phyloP scores from a whole-genome alignment of 1,140 invertebrate species.

The Parapsyche elsis region DNA sequence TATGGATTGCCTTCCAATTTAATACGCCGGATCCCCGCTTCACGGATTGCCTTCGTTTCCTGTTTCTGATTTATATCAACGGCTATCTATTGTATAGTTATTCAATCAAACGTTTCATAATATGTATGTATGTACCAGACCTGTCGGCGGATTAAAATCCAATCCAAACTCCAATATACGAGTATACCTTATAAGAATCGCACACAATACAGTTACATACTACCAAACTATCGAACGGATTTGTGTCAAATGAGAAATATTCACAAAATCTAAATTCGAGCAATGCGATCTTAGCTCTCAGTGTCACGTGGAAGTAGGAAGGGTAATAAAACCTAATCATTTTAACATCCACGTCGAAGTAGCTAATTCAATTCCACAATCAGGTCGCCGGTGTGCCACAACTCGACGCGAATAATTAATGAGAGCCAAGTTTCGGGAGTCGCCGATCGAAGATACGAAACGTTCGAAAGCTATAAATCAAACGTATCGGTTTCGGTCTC shows the following conservation, averaged over 20 bases:
- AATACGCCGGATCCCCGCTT: slow-evolving; percentile 26
- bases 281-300: too few relatives aligned
- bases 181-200: too few relatives aligned
- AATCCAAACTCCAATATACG: too few relatives aligned
- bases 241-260: too few relatives aligned
- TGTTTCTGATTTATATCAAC: slow-evolving; percentile 25
- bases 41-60: slow-evolving; percentile 6
- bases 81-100: neutral
- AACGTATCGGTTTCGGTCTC: neutral
- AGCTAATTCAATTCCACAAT: slow-evolving; percentile 20
- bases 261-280: too few relatives aligned
- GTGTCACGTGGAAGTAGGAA: too few relatives aligned
- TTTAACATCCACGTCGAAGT: neutral
- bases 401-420: slow-evolving; percentile 15
- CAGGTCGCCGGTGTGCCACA: neutral
- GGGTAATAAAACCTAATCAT: neutral
- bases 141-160: too few relatives aligned
- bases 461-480: neutral
- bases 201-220: too few relatives aligned
- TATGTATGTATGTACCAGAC: too few relatives aligned
- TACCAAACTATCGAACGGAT: too few relatives aligned
- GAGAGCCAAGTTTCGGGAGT: neutral
- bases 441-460: slow-evolving; percentile 15
- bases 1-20: slow-evolving; percentile 40
- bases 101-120: neutral